phyloP scores from a whole-genome alignment of 2,888 invertebrate genomes.

The Hyalella azteca region DNA sequence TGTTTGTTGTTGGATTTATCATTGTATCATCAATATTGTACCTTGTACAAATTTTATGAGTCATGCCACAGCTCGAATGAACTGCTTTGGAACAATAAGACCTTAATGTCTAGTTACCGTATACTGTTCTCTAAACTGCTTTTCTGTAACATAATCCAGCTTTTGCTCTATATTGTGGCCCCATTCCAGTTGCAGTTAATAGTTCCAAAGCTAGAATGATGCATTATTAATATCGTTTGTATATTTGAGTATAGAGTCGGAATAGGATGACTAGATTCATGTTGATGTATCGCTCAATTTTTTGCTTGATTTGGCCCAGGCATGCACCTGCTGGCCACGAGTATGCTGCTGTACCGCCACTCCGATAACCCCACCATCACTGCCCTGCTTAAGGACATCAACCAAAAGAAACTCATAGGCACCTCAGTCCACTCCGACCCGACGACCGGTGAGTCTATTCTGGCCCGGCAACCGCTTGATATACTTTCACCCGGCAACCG shows the following conservation, averaged over 20 bases:
- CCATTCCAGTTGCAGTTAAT: not conserved
- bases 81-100: too few relatives aligned
- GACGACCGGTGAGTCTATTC: slow-evolving; percentile 46
- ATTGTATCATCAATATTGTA: too few relatives aligned
- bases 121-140: not conserved
- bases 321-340: slow-evolving; percentile 43
- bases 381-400: slow-evolving; percentile 39
- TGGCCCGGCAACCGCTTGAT: too few relatives aligned
- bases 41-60: too few relatives aligned
- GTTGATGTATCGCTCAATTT: not conserved
- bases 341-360: slow-evolving; percentile 38
- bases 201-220: not conserved
- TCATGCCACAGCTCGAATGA: too few relatives aligned
- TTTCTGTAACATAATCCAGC: not conserved
- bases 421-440: slow-evolving; percentile 47
- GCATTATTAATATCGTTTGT: not conserved
- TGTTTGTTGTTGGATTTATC: too few relatives aligned
- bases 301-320: not conserved
- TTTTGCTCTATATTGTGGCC: not conserved
- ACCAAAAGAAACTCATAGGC: slow-evolving; percentile 50
- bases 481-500: too few relatives aligned
- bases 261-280: not conserved
- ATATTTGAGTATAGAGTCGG: not conserved
- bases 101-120: too few relatives aligned
- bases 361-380: slow-evolving; percentile 34